Base-by-base conservation (phyloP, 1,140 invertebrate species). In the Octopus bimaculoides region DNA sequence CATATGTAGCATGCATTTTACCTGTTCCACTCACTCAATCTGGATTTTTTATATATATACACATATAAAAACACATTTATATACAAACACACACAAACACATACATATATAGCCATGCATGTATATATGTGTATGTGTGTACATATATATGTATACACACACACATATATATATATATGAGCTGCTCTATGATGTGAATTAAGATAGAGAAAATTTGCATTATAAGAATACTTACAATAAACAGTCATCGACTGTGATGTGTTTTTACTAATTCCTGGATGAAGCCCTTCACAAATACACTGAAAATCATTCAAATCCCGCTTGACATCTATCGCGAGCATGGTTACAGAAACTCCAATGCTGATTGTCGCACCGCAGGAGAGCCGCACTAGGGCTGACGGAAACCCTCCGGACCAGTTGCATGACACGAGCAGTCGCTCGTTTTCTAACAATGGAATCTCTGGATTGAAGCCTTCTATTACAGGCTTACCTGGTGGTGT, bases 161-260 rank as follows among this genome's bases (percentile, higher is more conserved):
- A 69, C 5, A 69, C 3, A 69, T 69, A 5, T 6, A 69, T 69
- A 69, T 69, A 69, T 69, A 69, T 17, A 61, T 61, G 9, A 1
- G 56, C 17, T 61, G 56, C 3, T 61, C 56, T 3, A 17, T 61
- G 17, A 61, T 61, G 9, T 61, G 56, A 3, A 17, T 3, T 9
- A 61, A 10, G 56, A 3, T 17, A 61, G 3, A 61, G 17, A 61
- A 9, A 61, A 61, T 17, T 2, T 61, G 56, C 9, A 61, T 61
- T 61, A 71, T 17, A 71, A 4, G 17, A 6, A 71, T 75, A 75
- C 74, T 75, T 53, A 75, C 74, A 75, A 17, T 75, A 75, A 52
- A 75, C 74, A 4, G 74, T 75, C 74, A 75, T 75, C 0, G 26
- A 41, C 26, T 52, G 74, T 6, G 74, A 75, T 41, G 41, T 53